Percentiles rank a stretch among this genome's conserved stretches.
phyloP scores from a whole-genome alignment of 2,888 invertebrate genomes.

The Phortica okadai region DNA sequence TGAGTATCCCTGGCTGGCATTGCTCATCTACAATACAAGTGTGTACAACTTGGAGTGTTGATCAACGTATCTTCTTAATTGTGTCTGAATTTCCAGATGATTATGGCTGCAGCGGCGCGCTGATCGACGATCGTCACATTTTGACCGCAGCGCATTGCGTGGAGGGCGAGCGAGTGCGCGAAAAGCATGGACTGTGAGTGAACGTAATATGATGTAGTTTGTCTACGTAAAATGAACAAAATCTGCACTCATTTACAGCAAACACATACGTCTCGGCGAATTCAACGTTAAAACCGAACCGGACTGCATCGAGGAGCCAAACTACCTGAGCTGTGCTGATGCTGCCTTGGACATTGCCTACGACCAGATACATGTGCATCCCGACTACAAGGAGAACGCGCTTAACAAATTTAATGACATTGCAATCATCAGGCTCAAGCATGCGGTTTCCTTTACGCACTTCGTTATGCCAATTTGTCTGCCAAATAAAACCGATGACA shows the following conservation, averaged over 20 bases:
- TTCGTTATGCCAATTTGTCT: constrained; percentile 81
- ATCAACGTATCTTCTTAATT: background rate
- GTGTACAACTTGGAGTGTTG: constrained; percentile 47
- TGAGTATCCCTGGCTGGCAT: constrained; percentile 82
- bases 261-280: constrained; percentile 81
- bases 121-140: constrained; percentile 79
- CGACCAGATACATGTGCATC: constrained; percentile 82
- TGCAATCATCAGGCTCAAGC: constrained; percentile 77
- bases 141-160: constrained; percentile 82
- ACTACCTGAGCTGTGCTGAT: constrained; percentile 80
- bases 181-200: constrained; percentile 79
- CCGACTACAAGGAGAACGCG: constrained; percentile 78
- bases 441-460: constrained; percentile 75
- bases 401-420: constrained; percentile 79
- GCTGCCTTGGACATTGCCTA: constrained; percentile 81
- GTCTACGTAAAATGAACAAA: background rate
- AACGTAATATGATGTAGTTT: background rate
- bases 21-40: constrained; percentile 80
- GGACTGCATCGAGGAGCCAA: constrained; percentile 79
- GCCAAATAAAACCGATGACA: constrained; percentile 67
- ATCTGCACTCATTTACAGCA: constrained; percentile 54
- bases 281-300: constrained; percentile 80
- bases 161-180: constrained; percentile 76
- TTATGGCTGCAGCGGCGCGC: constrained; percentile 81
- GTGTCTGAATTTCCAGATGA: constrained; percentile 65